Evolutionary conservation across 2,113 vertebrate genomes (phyloP), one percentile per base, ranked within the genome.

Genomic region (Eulemur rufifrons): DNA sequence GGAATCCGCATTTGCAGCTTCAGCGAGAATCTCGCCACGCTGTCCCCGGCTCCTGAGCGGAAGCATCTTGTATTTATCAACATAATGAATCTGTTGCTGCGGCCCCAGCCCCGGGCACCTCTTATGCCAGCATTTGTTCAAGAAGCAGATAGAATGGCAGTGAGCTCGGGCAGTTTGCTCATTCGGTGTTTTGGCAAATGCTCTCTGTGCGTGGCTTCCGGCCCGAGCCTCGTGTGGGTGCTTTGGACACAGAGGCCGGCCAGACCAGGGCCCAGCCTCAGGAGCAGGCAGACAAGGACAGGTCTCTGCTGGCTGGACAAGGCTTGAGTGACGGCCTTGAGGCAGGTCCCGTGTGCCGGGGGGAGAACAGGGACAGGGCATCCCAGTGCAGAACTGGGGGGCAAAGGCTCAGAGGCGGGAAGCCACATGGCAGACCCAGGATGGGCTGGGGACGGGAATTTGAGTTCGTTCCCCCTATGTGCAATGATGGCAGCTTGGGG

Each of bases 321-420:
- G 47, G 50, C 61, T 18, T 37, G 63, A 45, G 4, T 45, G 68
- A 64, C 15, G 13, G n/a, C 37, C 78, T 74, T 37, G 3, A 23
- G 8, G 42, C 29, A 50, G 59, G 50, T 32, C 42, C 13, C 0
- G 0, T 47, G 39, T 14, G n/a, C 52, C 1, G 6, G 29, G 0
- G 0, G 0, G 34, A 27, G 17, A 18, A 4, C 20, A 0, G 50
- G 10, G 25, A 29, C 10, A 21, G 25, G 23, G 18, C 37, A 7
- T 15, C 32, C 32, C 7, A 1, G 39, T 47, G 12, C 15, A 2
- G n/a, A 27, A 11, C 0, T 2, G n/a, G 34, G 0, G 45, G 37
- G 12, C 45, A 34, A 54, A 39, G 23, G 29, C 76, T 3, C 42
- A 25, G 45, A n/a, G 20, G 27, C 13, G 77, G 86, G 93, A 21